Conservation (phyloP, 1,140 invertebrate species). For the Drosophila ficusphila region DNA sequence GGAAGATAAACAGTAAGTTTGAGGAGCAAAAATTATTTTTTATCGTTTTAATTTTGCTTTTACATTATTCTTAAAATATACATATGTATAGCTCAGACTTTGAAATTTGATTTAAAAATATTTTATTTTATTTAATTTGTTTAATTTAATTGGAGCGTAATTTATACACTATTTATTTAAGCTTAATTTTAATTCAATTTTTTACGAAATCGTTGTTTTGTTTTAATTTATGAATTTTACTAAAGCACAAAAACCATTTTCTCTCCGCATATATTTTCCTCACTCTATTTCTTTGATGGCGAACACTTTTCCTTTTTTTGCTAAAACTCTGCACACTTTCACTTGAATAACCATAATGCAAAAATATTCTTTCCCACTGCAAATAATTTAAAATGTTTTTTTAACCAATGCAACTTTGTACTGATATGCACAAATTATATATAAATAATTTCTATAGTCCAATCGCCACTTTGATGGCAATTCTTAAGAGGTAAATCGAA, state of each 20-base stretch:
- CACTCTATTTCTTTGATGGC: conserved; percentile 63
- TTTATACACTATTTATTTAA: not conserved
- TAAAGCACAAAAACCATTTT: conserved; percentile 69
- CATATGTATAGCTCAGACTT: too few relatives aligned
- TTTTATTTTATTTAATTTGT: not conserved
- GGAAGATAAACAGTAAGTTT: conserved; percentile 87
- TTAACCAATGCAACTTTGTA: conserved; percentile 50
- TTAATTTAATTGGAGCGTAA: not conserved
- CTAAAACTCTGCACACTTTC: conserved; percentile 21
- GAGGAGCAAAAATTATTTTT: not conserved
- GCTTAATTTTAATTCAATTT: not conserved
- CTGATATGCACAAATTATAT: conserved; percentile 70
- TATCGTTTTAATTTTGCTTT: not conserved
- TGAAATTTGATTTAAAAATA: not conserved
- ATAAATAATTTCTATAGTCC: conserved; percentile 87
- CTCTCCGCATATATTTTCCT: conserved; percentile 67
- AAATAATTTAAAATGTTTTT: conserved; percentile 40
- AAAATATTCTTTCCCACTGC: conserved; percentile 28
- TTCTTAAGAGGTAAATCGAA: conserved; percentile 91
- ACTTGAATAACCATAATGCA: conserved; percentile 34
- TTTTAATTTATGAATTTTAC: conserved; percentile 36
- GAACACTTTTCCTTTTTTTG: conserved; percentile 29
- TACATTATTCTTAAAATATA: not conserved
- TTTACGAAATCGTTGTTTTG: not conserved
- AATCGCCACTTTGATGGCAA: conserved; percentile 93